Base-by-base conservation (phyloP, 2,888 invertebrate genomes). In the Ptilodon capucinus region DNA sequence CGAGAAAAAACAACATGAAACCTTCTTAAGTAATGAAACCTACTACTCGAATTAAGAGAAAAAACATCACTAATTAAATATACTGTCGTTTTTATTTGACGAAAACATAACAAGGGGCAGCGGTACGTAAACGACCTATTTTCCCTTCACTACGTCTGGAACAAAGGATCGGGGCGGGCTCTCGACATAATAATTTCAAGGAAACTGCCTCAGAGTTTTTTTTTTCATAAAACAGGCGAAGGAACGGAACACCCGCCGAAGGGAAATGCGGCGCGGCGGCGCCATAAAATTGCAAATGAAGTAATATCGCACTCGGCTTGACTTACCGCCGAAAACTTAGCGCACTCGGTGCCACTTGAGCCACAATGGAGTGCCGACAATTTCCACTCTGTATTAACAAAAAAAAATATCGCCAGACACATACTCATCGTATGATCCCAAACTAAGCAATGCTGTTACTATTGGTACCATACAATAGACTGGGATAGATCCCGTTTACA, bases 231-330 rank as follows among this genome's bases (percentile, higher is more conserved):
- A 76, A 79, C 68, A 76, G 67, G 65, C 61, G 64, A 44, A 54
- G 48, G 28, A 65, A 60, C 66, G 70, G 60, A 55, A 63, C 71
- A 71, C 67, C 73, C 70, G 73, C 74, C 67, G 70, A 73, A 75
- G 74, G 79, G 79, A 81, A 83, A 78, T 72, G 71, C 73, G 74
- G 64, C 61, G 60, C 72, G 71, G 71, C 73, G 74, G 64, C 61
- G 60, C 72, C 77, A 82, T 86, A 88, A 88, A 87, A 81, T 87
- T 88, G 87, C 85, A 88, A 89, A 87, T 88, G 84, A 88, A 84
- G 86, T 80, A 87, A 84, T 87, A 84, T 78, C 74, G 75, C 61
- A 57, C 73, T 68, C 71, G 65, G 70, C 63, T 71, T 81, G 81
- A 81, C 82, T 83, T 79, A 80, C 79, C 66, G 73, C 75, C 75